phyloP scores from a whole-genome alignment of 2,113 vertebrate species.

The Bothrops jararaca region DNA sequence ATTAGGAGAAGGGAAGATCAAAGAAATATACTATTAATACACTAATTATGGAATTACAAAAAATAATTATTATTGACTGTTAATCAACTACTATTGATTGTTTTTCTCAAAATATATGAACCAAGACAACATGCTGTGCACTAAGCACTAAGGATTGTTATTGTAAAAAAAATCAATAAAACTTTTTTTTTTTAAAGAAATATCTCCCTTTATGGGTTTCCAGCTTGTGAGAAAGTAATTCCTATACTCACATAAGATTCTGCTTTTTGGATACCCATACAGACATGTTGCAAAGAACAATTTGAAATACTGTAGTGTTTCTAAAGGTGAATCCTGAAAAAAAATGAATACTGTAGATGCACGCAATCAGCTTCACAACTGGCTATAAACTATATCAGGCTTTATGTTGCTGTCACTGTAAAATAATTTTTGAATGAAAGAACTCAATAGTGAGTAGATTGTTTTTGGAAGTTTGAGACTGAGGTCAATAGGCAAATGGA shows the following conservation, averaged over 20 bases:
- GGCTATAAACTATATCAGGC: not conserved
- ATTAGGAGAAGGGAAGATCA: too few species aligned
- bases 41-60: too few species aligned
- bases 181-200: too few species aligned
- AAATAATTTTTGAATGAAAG: not conserved
- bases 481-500: not conserved
- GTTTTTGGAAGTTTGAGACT: not conserved
- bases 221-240: not conserved
- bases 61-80: too few species aligned
- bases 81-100: too few species aligned
- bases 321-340: not conserved
- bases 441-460: not conserved
- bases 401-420: not conserved
- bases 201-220: not conserved
- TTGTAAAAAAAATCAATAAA: too few species aligned
- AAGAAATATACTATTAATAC: too few species aligned
- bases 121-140: too few species aligned
- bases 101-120: too few species aligned
- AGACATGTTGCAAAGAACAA: not conserved
- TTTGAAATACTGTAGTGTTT: not conserved
- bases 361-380: not conserved
- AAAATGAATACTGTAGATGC: not conserved
- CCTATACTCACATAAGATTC: not conserved
- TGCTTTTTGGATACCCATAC: not conserved
- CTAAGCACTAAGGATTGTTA: too few species aligned